Evolutionary conservation across 2,888 invertebrate species (phyloP), one percentile per base, ranked within the genome.

Genomic region (Mantis religiosa): DNA sequence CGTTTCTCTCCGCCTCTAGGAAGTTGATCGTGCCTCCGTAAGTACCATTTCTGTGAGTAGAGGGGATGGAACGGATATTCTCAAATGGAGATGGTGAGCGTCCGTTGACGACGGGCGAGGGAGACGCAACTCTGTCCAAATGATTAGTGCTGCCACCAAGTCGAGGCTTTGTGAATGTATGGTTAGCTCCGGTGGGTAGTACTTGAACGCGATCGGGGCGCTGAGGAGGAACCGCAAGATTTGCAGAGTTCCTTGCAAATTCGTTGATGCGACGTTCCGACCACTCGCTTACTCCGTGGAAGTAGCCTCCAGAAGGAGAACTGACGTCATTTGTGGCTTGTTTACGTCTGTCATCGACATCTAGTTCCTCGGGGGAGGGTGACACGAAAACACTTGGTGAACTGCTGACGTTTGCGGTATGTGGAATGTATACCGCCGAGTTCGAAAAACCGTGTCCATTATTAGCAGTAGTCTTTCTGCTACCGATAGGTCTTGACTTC

Each of bases 231-330:
- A 47, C 54, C 15, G 90, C 27, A n/a, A 71, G 82, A 41, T 87
- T 54, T 4, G 88, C 83, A 14, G 20, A 82, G 3, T 27, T 83
- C 3, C 9, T 71, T 28, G 89, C 89, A 88, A 87, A 84, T 87
- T 90, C 81, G 86, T 84, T 85, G 71, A 88, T 81, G 87, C 90
- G 84, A 84, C 90, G 87, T 92, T 96, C 96, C 1, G 96, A 96
- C 97, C 97, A 97, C 91, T 97, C 97, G 88, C 96, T 96, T 89
- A 97, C 96, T 30, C 97, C 97, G 91, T 96, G 96, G 84, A 89
- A 89, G 85, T 83, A 90, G 8, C 89, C 90, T 28, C 88, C 89
- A 8, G 81, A 28, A n/a, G 30, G 9, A 20, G 88, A 54, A 12
- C 71, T 30, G 8, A 71, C 54, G 20, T 20, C 54, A 3, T 71